Conservation (phyloP, 37 sponge, comb jelly and placozoan genomes). For the Aphrocallistes beatrix region DNA sequence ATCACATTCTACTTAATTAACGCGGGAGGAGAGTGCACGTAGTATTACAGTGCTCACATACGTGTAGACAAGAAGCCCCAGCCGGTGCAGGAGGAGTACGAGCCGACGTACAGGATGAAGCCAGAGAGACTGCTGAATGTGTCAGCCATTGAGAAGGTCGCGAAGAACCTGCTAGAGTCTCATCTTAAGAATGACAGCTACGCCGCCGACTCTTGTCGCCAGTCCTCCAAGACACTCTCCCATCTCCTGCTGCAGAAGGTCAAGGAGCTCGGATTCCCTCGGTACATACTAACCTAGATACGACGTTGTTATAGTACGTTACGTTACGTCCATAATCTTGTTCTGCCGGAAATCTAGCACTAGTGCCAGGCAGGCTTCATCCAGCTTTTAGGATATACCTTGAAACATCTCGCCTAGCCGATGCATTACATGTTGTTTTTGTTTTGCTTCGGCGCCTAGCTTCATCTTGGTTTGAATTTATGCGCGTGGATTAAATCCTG, state of each 20-base stretch:
- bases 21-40: too few species aligned
- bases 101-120: conserved; percentile 78
- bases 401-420: too few species aligned
- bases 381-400: too few species aligned
- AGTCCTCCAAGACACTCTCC: conserved; percentile 43
- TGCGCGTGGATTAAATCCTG: too few species aligned
- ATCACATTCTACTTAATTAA: too few species aligned
- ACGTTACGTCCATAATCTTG: too few species aligned
- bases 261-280: conserved; percentile 64
- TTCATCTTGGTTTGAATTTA: too few species aligned
- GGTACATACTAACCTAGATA: not conserved
- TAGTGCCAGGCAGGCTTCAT: too few species aligned
- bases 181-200: conserved; percentile 62
- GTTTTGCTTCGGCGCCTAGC: too few species aligned
- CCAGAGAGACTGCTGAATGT: conserved; percentile 43
- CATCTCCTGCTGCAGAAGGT: conserved; percentile 61
- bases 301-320: not conserved
- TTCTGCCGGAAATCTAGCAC: too few species aligned
- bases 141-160: conserved; percentile 40
- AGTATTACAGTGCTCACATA: too few species aligned
- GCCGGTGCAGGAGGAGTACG: conserved; percentile 27
- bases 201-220: conserved; percentile 34
- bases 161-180: conserved; percentile 39
- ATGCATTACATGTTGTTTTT: too few species aligned
- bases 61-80: not conserved